Evolutionary conservation across 2,113 vertebrate species (phyloP).

Genomic region (sheep (Ovis aries)): DNA sequence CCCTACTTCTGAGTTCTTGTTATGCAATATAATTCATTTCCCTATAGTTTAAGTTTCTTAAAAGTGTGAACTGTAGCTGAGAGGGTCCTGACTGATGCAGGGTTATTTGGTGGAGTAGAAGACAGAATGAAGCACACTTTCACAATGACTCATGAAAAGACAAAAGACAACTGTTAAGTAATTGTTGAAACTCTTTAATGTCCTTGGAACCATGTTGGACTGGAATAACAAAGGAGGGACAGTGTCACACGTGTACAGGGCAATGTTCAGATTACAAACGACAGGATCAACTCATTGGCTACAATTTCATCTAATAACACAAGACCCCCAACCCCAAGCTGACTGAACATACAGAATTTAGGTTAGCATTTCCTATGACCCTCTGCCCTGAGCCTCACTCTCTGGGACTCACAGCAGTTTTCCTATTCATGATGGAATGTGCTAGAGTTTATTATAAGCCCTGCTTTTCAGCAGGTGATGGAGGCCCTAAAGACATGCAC

Average conservation of each 20-base stretch:
- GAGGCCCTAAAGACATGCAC: conserved; percentile 64
- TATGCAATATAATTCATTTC: neutral
- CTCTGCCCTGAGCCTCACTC: neutral
- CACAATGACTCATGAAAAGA: neutral
- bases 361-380: neutral
- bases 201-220: neutral
- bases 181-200: neutral
- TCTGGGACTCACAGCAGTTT: neutral
- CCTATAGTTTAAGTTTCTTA: neutral
- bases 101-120: neutral
- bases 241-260: neutral
- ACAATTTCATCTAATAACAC: neutral
- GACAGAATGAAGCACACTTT: neutral
- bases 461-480: conserved; percentile 63
- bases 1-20: neutral
- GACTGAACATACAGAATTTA: rapidly evolving
- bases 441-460: conserved; percentile 21
- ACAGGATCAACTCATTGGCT: neutral
- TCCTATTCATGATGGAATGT: neutral
- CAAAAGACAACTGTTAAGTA: neutral
- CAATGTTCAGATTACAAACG: neutral
- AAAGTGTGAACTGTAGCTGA: neutral
- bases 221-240: neutral
- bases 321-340: neutral
- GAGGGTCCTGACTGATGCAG: neutral